phyloP scores from a whole-genome alignment of 2,113 vertebrate genomes.

The Sula dactylatra region DNA sequence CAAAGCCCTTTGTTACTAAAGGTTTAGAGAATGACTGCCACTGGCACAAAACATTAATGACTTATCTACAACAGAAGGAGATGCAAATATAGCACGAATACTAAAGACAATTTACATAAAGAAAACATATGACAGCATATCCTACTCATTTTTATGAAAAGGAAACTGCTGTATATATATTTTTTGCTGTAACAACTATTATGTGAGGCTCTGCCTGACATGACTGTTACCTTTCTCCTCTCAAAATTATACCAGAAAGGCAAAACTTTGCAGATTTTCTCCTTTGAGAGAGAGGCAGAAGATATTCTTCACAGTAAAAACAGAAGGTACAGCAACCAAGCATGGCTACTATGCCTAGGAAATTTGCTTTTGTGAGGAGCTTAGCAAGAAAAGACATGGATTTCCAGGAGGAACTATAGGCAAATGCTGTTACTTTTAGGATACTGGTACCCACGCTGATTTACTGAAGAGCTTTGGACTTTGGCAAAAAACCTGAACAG shows the following conservation, averaged over 20 bases:
- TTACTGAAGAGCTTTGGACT: background rate
- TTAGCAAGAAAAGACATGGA: background rate
- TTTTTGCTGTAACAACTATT: background rate
- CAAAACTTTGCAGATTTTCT: background rate
- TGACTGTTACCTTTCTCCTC: background rate
- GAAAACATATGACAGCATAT: background rate
- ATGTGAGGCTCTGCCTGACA: background rate
- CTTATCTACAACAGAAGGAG: background rate
- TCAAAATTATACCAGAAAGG: background rate
- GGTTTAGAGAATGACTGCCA: background rate
- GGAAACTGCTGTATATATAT: background rate
- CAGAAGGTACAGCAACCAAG: background rate
- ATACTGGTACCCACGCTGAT: background rate
- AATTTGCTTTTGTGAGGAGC: background rate
- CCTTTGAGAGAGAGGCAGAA: background rate
- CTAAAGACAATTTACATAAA: background rate
- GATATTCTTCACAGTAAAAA: background rate
- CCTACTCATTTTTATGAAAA: background rate
- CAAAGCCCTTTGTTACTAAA: background rate
- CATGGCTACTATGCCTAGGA: background rate
- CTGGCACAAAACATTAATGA: background rate
- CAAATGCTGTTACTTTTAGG: background rate
- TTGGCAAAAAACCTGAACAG: background rate
- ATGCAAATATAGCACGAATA: background rate
- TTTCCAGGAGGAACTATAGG: background rate